Base-by-base conservation (phyloP, 2,113 vertebrate genomes). In the Otis tarda region DNA sequence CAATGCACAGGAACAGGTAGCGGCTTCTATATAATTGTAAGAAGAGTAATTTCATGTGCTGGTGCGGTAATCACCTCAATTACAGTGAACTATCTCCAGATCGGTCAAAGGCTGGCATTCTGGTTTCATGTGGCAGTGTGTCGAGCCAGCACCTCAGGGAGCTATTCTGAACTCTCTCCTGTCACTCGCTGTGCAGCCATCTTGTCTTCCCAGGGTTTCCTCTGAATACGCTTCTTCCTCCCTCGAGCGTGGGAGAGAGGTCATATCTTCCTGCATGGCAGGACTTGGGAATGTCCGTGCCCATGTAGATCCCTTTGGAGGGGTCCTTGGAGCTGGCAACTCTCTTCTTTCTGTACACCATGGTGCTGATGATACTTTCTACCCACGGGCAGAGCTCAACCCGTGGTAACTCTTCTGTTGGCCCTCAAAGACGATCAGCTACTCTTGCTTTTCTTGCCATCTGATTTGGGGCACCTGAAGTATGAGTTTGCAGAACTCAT, bases 351-450 rank as follows among this genome's bases (percentile, higher is more conserved):
- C 6, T 25, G 2, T 6, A 6, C 4, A 13, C 11, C 9, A 9
- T 19, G 18, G 14, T 43, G 14, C 14, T 7, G 52, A 22, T 60
- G 41, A 55, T 24, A 18, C 13, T 71, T 79, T 19, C 39, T 28
- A 9, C 17, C 3, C 5, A 6, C 13, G 67, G 61, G n/a, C 43
- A 83, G 53, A 68, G 15, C 30, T 80, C 28, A 64, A 63, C 35
- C 31, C 5, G 4, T 5, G 7, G 12, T 3, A 1, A 1, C 20
- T 60, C 3, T 0, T 31, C 13, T 7, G n/a, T 9, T 49, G 33
- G 19, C 31, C 24, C 28, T 8, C n/a, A 75, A 33, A 69, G 22
- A 8, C 0, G 1, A 41, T 13, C 16, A 39, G 6, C 14, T 56
- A 4, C 35, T 56, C 35, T 30, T 33, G 19, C 21, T 53, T 45